phyloP scores from a whole-genome alignment of 1,140 invertebrate species.

The Penaeus indicus region DNA sequence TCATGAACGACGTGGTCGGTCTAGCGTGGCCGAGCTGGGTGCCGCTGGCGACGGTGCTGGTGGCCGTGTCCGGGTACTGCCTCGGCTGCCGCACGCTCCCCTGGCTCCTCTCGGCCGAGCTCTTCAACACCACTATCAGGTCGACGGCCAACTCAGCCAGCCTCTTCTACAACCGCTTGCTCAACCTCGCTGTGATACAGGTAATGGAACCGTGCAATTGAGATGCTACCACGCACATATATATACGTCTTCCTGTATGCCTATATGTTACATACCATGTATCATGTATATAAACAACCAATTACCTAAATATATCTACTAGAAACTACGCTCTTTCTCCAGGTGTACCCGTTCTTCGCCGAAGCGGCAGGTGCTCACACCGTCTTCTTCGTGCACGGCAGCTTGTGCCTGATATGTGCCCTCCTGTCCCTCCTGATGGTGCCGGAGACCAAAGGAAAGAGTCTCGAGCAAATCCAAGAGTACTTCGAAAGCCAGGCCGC shows the following conservation, averaged over 20 bases:
- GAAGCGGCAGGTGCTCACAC: constrained; percentile 28
- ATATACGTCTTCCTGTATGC: neutral
- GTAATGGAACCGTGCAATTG: neutral
- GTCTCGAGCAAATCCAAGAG: constrained; percentile 73
- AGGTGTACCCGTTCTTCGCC: constrained; percentile 43
- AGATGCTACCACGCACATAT: neutral
- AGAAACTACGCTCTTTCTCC: neutral
- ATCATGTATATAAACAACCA: neutral
- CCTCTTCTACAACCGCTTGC: constrained; percentile 53
- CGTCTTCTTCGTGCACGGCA: constrained; percentile 74
- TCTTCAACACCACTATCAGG: constrained; percentile 62
- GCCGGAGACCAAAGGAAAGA: constrained; percentile 75
- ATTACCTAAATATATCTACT: neutral
- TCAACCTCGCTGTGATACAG: constrained; percentile 51
- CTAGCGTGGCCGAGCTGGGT: constrained; percentile 43
- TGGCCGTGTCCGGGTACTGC: constrained; percentile 40
- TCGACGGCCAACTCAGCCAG: constrained; percentile 48
- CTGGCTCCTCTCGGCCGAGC: constrained; percentile 44
- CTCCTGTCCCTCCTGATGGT: constrained; percentile 72
- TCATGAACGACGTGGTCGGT: constrained; percentile 11
- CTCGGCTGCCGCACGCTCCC: constrained; percentile 58
- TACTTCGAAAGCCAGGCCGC: constrained; percentile 66
- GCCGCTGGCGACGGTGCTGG: constrained; percentile 44
- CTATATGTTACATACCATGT: no score
- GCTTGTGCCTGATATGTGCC: constrained; percentile 71